Base-by-base conservation (phyloP, 2,113 vertebrate genomes). In the Hoplias malabaricus region DNA sequence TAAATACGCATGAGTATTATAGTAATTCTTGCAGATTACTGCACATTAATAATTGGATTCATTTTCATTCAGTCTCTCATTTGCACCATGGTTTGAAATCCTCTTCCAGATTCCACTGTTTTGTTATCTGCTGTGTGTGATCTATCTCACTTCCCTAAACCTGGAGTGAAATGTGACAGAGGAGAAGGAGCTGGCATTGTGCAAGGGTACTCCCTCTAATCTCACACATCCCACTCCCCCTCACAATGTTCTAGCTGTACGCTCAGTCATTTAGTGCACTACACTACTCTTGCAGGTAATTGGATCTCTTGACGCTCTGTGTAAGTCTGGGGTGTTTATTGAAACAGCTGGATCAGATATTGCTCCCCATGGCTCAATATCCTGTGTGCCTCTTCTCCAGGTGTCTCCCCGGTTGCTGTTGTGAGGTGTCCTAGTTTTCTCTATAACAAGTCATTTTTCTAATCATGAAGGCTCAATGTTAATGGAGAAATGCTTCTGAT, bases 271-370 rank as follows among this genome's bases (percentile, higher is more conserved):
- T 82, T 68, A 68, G 66, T 67, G 29, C 62, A 11, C 33, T 25
- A 48, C 53, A 40, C 53, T 33, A n/a, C 77, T 69, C 59, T 73
- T 54, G 50, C 53, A 73, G 56, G 62, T 80, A 75, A 82, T 82
- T 82, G 80, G 75, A 31, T 79, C 42, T 62, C 59, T 69, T 79
- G 76, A 70, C 38, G 48, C 61, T 70, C 72, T 63, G 67, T 66
- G 77, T 63, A 66, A 65, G 53, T 63, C 33, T 54, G 54, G 68
- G 73, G 73, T 80, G 77, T 80, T 83, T 83, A 83, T 77, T 80
- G 77, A 80, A 80, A 80, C 74, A 40, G 34, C 73, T 72, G 77
- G 73, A 72, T 82, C 67, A 59, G 67, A 79, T 73, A 77, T 76
- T n/a, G 5, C 77, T 83, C 12, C 34, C 61, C 6, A 34, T 62